A percentile compares a stretch with the other conserved stretches of the same genome.
These are phyloP conservation scores for Chrysocyon brachyurus DNA, from an alignment of 2,797 vertebrate genomes.

Conservation along the genomic window DNA sequence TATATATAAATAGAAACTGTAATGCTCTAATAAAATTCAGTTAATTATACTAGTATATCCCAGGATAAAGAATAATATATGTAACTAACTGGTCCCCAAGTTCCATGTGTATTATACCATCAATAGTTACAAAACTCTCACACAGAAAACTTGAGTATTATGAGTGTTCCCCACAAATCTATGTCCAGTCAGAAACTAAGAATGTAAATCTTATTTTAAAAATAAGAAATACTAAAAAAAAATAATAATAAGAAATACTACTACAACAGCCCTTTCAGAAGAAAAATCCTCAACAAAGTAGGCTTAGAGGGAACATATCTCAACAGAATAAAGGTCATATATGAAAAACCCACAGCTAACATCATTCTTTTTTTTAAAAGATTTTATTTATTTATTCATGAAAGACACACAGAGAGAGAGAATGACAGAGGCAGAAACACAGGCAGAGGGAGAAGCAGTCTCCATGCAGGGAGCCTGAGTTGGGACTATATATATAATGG, in stretches of 20 bases:
- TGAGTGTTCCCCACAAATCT: not conserved
- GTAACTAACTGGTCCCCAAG: not conserved
- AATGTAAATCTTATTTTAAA: slow-evolving; percentile 3
- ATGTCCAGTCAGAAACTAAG: not conserved
- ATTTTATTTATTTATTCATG: too few relatives aligned
- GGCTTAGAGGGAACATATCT: not conserved
- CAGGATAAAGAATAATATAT: not conserved
- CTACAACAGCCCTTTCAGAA: not conserved
- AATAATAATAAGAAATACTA: not conserved
- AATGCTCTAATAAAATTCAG: slow-evolving; percentile 13
- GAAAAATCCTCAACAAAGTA: not conserved
- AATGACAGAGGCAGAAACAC: too few relatives aligned
- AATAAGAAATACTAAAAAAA: not conserved
- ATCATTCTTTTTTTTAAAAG: not conserved
- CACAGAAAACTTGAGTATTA: not conserved
- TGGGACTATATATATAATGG: too few relatives aligned
- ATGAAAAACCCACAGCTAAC: not conserved
- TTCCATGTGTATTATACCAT: not conserved
- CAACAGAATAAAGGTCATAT: not conserved
- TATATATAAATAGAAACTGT: not conserved
- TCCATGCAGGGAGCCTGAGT: too few relatives aligned
- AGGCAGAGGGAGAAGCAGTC: too few relatives aligned
- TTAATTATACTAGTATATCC: not conserved
- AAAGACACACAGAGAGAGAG: too few relatives aligned
- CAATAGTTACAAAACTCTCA: not conserved